A percentile compares a stretch with the other conserved stretches of the same genome.
Conservation (phyloP, 2,888 invertebrate species). For the Lomographa bimaculata region DNA sequence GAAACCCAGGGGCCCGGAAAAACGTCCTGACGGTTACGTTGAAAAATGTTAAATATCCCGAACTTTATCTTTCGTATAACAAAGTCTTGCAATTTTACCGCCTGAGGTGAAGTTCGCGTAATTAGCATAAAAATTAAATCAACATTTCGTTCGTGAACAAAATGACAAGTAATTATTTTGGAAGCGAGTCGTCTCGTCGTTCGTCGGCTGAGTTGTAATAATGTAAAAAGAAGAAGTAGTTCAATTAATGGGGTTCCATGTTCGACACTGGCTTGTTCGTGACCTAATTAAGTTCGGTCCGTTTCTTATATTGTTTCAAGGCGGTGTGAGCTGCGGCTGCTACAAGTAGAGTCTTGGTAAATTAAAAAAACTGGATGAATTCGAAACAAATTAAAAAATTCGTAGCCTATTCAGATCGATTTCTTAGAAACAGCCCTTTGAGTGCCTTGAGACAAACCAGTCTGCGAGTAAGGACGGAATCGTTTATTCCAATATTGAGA, state of each 20-base stretch:
- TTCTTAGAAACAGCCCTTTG: too few species aligned
- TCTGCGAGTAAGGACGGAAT: too few species aligned
- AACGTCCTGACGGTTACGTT: constrained; percentile 23
- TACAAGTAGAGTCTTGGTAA: too few species aligned
- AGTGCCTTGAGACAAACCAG: too few species aligned
- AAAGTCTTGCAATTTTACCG: constrained; percentile 31
- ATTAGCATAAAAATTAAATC: constrained; percentile 55
- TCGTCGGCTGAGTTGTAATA: constrained; percentile 52
- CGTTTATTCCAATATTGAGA: too few species aligned
- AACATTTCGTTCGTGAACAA: constrained; percentile 49
- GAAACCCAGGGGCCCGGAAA: constrained; percentile 11
- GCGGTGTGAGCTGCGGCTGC: constrained; percentile 40
- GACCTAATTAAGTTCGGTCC: constrained; percentile 69
- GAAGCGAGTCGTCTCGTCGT: constrained; percentile 48
- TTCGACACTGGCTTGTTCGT: constrained; percentile 69
- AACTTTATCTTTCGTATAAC: constrained; percentile 30
- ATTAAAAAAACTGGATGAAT: too few species aligned
- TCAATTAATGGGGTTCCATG: constrained; percentile 69
- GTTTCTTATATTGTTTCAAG: constrained; percentile 60
- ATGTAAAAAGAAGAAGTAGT: constrained; percentile 66
- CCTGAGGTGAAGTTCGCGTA: constrained; percentile 34
- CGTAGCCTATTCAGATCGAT: too few species aligned
- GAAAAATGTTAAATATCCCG: constrained; percentile 22
- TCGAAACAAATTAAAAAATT: too few species aligned
- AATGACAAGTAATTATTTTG: constrained; percentile 66